Percentiles rank a stretch among this genome's conserved stretches.
Evolutionary conservation across 2,888 invertebrate genomes (phyloP).

Genomic region (Netelia fuscicornis): DNA sequence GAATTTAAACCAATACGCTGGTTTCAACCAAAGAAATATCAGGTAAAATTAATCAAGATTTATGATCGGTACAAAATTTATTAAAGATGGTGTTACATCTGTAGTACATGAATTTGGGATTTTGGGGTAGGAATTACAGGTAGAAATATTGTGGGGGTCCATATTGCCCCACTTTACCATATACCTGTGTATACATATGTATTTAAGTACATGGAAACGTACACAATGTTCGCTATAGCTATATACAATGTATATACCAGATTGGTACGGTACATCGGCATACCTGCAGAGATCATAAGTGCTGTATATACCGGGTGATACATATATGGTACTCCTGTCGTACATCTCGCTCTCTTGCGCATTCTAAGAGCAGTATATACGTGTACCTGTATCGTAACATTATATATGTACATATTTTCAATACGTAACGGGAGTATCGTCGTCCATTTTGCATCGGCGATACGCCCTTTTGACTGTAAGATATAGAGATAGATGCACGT

Average conservation of each 20-base stretch:
- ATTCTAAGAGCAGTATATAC: background rate
- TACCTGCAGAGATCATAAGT: constrained; percentile 18
- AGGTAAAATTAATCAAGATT: too few species aligned
- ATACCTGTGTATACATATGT: background rate
- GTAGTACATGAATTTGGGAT: too few species aligned
- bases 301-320: constrained; percentile 31
- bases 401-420: background rate
- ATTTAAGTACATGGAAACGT: background rate
- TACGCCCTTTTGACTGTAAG: background rate
- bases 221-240: background rate
- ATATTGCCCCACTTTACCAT: background rate
- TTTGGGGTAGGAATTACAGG: too few species aligned
- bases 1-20: too few species aligned
- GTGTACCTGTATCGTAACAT: background rate
- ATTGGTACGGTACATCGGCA: constrained; percentile 14
- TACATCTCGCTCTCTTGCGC: constrained; percentile 27
- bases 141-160: too few species aligned
- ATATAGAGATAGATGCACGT: background rate
- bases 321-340: constrained; percentile 34
- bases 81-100: too few species aligned
- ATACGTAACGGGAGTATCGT: background rate
- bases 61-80: too few species aligned
- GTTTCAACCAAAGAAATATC: too few species aligned
- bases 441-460: background rate
- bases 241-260: background rate